Percentiles rank a stretch among this genome's conserved stretches.
Evolutionary conservation across 1,140 invertebrate species (phyloP).

Genomic region (Pollicipes pollicipes): DNA sequence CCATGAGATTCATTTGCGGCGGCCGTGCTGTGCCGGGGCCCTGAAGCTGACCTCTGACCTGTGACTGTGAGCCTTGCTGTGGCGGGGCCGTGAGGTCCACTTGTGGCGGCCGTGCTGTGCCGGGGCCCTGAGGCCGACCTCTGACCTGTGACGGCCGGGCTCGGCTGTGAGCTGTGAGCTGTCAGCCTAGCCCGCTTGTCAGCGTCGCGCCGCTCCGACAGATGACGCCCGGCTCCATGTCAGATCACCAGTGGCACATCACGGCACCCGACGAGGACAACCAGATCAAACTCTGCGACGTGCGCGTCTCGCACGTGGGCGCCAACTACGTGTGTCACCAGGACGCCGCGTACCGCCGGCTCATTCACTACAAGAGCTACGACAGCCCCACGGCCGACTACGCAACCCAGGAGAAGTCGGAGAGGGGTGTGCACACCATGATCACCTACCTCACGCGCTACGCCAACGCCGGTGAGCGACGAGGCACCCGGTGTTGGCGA

Average conservation of each 20-base stretch:
- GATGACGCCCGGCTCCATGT: neutral
- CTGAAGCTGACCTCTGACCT: too few species aligned
- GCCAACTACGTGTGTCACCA: neutral
- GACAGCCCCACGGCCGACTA: neutral
- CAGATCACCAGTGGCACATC: neutral
- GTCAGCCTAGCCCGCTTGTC: too few species aligned
- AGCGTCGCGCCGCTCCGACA: neutral
- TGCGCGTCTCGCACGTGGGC: neutral
- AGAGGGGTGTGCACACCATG: neutral
- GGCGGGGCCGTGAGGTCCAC: too few species aligned
- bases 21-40: too few species aligned
- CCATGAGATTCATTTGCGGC: too few species aligned
- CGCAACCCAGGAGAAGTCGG: too few species aligned
- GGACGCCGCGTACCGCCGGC: neutral
- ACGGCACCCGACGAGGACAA: neutral
- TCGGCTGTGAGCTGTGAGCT: too few species aligned
- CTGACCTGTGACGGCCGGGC: too few species aligned
- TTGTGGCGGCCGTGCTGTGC: too few species aligned
- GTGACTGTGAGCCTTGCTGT: too few species aligned
- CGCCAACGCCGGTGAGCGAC: neutral
- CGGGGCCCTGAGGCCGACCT: too few species aligned
- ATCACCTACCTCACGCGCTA: neutral
- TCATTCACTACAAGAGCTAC: neutral
- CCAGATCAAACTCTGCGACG: neutral
- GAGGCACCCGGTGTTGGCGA: too few species aligned